These are phyloP conservation scores for Hyppa rectilinea DNA, from an alignment of 2,888 invertebrate species.

Conservation along the genomic window DNA sequence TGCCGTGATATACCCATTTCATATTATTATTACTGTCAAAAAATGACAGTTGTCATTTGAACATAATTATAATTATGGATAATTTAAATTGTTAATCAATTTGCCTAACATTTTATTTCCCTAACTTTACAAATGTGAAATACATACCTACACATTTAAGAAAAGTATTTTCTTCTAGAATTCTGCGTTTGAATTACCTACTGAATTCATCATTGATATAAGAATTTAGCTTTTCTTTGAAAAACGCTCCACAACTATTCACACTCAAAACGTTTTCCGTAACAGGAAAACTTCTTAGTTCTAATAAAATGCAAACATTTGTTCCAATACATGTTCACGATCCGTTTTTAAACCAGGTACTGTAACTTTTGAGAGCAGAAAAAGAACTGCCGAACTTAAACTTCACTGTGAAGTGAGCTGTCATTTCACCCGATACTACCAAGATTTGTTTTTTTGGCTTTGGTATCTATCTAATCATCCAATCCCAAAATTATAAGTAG, in stretches of 20 bases:
- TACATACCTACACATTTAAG: background rate
- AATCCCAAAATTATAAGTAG: too few relatives aligned
- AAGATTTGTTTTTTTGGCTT: too few relatives aligned
- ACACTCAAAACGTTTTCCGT: slow-evolving; percentile 4
- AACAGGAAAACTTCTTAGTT: slow-evolving; percentile 19
- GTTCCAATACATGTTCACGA: slow-evolving; percentile 24
- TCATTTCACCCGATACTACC: too few relatives aligned
- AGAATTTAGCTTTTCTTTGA: background rate
- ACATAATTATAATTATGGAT: background rate
- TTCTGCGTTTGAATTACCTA: background rate
- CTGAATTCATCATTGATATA: background rate
- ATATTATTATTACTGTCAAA: too few relatives aligned
- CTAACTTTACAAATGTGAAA: background rate
- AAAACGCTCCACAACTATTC: slow-evolving; percentile 3
- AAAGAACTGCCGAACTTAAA: too few relatives aligned
- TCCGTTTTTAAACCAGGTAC: slow-evolving; percentile 1
- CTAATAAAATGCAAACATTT: slow-evolving; percentile 18
- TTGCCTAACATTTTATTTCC: background rate
- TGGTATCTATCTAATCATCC: too few relatives aligned
- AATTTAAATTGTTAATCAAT: background rate
- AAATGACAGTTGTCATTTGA: background rate
- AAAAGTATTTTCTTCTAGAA: background rate
- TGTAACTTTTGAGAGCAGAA: slow-evolving; percentile 5
- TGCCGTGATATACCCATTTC: background rate
- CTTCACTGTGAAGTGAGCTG: too few relatives aligned